Evolutionary conservation across 2,797 vertebrate species (phyloP).

Genomic region (Chaetophractus vellerosus): DNA sequence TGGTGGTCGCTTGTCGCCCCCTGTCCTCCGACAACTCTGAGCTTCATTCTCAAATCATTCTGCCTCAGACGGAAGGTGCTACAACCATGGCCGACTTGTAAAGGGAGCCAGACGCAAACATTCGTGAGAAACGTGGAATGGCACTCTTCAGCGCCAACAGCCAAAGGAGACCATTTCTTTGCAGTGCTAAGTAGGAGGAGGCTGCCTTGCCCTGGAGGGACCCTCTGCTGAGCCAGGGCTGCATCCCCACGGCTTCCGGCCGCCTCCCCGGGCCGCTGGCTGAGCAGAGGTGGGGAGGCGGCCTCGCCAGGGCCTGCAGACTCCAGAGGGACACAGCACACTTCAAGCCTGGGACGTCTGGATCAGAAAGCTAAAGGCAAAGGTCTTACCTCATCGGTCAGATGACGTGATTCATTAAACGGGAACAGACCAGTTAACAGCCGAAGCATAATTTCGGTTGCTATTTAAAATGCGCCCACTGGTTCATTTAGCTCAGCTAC

Average conservation of each 20-base stretch:
- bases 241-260: conserved; percentile 15
- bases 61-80: conserved; percentile 36
- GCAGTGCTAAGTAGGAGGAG: neutral
- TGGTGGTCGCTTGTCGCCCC: neutral
- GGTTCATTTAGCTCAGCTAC: conserved; percentile 45
- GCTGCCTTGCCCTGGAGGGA: conserved; percentile 12
- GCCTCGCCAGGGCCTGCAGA: conserved; percentile 59
- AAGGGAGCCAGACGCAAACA: neutral
- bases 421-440: neutral
- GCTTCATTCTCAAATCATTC: conserved; percentile 44
- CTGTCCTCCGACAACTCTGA: neutral
- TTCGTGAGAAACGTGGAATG: conserved; percentile 22
- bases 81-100: conserved; percentile 8
- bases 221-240: neutral
- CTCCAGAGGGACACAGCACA: conserved; percentile 78
- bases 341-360: conserved; percentile 73
- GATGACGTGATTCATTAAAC: conserved; percentile 81
- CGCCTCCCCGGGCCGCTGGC: conserved; percentile 36
- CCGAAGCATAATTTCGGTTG: conserved; percentile 73
- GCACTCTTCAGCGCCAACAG: neutral
- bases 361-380: conserved; percentile 80
- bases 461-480: conserved; percentile 71
- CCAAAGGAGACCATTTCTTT: conserved; percentile 1
- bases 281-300: conserved; percentile 68
- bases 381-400: conserved; percentile 80